phyloP scores from a whole-genome alignment of 2,888 invertebrate genomes.

The Fragum whitleyi region DNA sequence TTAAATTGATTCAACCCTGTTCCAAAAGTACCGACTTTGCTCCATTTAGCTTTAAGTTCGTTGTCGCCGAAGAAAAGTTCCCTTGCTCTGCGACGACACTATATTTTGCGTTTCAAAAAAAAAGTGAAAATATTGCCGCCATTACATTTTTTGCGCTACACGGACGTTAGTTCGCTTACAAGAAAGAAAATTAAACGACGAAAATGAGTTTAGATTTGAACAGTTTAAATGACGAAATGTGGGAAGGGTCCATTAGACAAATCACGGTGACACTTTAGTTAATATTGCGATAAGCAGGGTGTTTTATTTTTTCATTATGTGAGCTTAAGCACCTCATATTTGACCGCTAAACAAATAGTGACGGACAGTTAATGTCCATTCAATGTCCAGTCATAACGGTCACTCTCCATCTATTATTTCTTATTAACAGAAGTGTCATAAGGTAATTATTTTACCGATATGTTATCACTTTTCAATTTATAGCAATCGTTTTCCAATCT shows the following conservation, averaged over 20 bases:
- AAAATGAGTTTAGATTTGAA: no score
- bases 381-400: conserved; percentile 41
- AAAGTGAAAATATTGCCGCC: no score
- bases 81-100: no score
- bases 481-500: not conserved
- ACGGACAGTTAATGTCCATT: conserved; percentile 2
- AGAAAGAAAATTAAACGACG: no score
- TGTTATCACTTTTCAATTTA: conserved; percentile 15
- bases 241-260: conserved; percentile 1
- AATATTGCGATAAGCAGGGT: conserved; percentile 10
- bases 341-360: conserved; percentile 5
- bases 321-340: conserved; percentile 16
- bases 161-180: no score
- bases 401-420: conserved; percentile 27
- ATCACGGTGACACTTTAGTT: not conserved
- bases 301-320: not conserved
- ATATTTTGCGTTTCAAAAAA: no score
- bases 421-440: conserved; percentile 42
- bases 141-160: no score
- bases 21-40: not conserved
- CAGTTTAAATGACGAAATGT: not conserved
- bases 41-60: no score
- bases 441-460: conserved; percentile 40
- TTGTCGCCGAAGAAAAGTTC: no score
- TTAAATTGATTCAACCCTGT: conserved; percentile 8